Evolutionary conservation across 1,140 invertebrate genomes (phyloP), one percentile per base, ranked within the genome.

Genomic region (Fopius arisanus): DNA sequence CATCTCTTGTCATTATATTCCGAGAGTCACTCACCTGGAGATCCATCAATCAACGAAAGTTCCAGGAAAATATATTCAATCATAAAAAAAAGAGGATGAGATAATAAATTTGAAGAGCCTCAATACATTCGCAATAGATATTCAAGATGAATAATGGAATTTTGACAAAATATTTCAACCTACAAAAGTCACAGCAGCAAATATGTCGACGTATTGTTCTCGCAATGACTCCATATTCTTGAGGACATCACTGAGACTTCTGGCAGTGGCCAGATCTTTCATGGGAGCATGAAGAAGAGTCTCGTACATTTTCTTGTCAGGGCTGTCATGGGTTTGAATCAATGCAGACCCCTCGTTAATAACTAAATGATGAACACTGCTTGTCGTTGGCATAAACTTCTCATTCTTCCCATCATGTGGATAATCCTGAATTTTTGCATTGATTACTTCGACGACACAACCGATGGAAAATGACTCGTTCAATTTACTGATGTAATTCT

Each of bases 391-490:
- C 19, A 89, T 86, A 78, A 88, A 93, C 33, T 84, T 82, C 78
- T 92, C 91, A 75, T 90, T 89, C 29, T 81, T 83, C 37, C 90
- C 90, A 66, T 88, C 85, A 59, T 80, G 4, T 76, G 89, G 89
- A 23, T 91, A 84, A 62, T 89, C 84, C 19, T 84, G 85, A 70
- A 93, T 89, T 76, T 90, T 90, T 3, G 90, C 89, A 67, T 89
- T 90, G 26, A 89, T 86, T 21, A 93, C 87, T 86, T 92, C 91
- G 21, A 73, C 26, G 12, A 73, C 67, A 92, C 91, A 92, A 19
- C 92, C 92, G 14, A 92, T 90, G 63, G 89, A 86, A 84, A 91
- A 92, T 72, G 84, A 88, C 70, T 89, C 87, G 76, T 90, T 89
- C 62, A 91, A 84, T 69, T 89, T 88, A 26, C 86, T 84, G 3